These are phyloP conservation scores for Heteromurus nitidus DNA, from an alignment of 2,888 invertebrate species.

Conservation along the genomic window DNA sequence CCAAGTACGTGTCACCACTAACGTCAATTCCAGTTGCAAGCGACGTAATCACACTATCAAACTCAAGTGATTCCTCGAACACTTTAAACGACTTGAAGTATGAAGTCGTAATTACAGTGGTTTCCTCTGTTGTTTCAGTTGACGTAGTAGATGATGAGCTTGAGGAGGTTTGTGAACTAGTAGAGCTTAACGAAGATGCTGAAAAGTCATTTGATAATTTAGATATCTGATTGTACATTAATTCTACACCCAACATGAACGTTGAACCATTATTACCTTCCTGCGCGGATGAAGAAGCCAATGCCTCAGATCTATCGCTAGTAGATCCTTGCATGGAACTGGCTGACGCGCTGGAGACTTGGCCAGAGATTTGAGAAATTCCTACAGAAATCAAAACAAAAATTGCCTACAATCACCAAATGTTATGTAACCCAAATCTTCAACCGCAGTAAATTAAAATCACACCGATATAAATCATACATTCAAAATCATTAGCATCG, in stretches of 20 bases:
- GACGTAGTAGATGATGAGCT: constrained; percentile 10
- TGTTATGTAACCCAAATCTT: too few relatives aligned
- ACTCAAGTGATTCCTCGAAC: constrained; percentile 41
- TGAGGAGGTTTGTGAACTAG: not conserved
- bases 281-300: not conserved
- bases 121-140: constrained; percentile 10
- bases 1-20: constrained; percentile 53
- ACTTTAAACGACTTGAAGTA: constrained; percentile 43
- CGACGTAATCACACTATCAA: too few relatives aligned
- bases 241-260: not conserved
- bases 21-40: constrained; percentile 27
- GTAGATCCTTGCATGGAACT: too few relatives aligned
- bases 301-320: not conserved
- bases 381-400: too few relatives aligned
- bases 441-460: too few relatives aligned
- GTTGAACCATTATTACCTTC: not conserved
- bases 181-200: not conserved
- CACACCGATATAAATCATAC: too few relatives aligned
- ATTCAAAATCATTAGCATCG: too few relatives aligned
- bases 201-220: not conserved
- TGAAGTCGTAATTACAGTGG: constrained; percentile 7
- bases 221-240: not conserved
- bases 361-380: too few relatives aligned
- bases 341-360: too few relatives aligned
- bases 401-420: too few relatives aligned